Percentiles rank a stretch among this genome's conserved stretches.
Conservation (phyloP, 2,113 vertebrate species). For the Lycaon pictus region DNA sequence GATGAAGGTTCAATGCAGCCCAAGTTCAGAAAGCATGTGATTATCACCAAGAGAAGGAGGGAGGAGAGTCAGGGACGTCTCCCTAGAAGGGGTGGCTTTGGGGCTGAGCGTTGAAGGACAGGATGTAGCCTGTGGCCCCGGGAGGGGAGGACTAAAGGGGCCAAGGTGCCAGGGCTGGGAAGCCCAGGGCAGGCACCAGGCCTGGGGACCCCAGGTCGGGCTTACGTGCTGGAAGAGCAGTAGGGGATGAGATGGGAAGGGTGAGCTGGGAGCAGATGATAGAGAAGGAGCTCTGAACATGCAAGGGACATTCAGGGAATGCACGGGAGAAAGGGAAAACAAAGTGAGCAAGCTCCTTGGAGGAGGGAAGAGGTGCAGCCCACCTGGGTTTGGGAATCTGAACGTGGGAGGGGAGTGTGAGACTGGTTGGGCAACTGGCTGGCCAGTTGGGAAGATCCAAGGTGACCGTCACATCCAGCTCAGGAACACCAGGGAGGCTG, state of each 20-base stretch:
- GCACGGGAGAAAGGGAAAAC: accelerated
- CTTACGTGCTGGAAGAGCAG: background rate
- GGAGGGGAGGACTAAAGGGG: background rate
- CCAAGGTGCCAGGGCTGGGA: background rate
- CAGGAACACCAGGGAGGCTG: background rate
- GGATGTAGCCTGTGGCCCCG: background rate
- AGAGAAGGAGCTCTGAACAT: background rate
- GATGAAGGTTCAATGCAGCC: background rate
- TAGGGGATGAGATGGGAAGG: background rate
- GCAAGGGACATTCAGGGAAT: too few species aligned
- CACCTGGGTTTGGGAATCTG: background rate
- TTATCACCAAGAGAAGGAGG: background rate
- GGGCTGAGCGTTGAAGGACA: background rate
- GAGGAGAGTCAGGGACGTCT: background rate
- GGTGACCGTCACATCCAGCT: background rate
- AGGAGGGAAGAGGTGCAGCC: background rate
- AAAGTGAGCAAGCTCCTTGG: background rate
- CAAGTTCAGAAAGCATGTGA: background rate
- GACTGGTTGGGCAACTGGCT: background rate
- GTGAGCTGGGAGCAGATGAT: background rate
- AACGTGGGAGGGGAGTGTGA: too few species aligned
- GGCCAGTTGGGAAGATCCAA: background rate
- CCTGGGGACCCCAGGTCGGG: background rate
- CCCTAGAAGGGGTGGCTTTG: background rate
- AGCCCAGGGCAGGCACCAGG: background rate